Conservation (phyloP, 2,113 vertebrate species). For the Urocolius indicus region DNA sequence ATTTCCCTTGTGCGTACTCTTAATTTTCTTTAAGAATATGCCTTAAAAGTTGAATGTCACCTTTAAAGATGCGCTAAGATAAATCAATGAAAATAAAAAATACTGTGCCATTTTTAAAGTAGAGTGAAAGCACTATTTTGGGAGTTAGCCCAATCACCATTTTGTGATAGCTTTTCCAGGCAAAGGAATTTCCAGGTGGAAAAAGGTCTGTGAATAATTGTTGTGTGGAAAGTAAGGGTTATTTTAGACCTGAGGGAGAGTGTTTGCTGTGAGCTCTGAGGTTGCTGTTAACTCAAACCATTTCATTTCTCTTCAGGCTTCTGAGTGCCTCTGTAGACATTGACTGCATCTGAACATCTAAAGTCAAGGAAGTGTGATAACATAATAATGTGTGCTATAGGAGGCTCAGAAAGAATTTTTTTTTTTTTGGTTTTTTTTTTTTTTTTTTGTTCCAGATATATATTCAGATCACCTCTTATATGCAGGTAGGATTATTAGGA, state of each 20-base stretch:
- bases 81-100: not conserved
- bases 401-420: not conserved
- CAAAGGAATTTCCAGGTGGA: not conserved
- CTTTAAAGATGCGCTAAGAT: not conserved
- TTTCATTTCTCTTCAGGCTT: not conserved
- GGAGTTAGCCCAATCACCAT: not conserved
- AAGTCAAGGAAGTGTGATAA: not conserved
- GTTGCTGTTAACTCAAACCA: not conserved
- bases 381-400: not conserved
- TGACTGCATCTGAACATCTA: not conserved
- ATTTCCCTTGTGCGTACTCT: not conserved
- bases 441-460: not conserved
- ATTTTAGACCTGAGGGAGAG: not conserved
- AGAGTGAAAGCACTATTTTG: not conserved
- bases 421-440: accelerated
- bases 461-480: not conserved
- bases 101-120: not conserved
- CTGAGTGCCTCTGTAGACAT: not conserved
- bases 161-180: not conserved
- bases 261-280: not conserved
- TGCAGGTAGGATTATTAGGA: not conserved
- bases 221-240: not conserved
- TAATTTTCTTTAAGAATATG: not conserved
- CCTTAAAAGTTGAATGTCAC: not conserved
- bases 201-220: not conserved